phyloP scores from a whole-genome alignment of 2,888 invertebrate species.

The Megaustenia siamemsis region DNA sequence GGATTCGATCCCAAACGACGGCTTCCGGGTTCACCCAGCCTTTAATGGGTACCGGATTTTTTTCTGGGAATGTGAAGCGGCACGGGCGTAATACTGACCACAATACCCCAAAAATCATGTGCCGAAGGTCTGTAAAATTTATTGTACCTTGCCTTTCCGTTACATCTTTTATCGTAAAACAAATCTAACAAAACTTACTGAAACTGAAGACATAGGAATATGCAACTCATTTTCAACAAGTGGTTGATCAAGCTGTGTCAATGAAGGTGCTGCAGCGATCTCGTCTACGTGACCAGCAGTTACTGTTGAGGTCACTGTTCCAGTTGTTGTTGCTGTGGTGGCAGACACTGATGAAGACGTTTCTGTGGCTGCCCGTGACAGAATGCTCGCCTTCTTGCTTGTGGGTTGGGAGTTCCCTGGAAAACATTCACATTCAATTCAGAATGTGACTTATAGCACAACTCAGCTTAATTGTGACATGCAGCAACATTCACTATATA shows the following conservation, averaged over 20 bases:
- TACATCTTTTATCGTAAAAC: too few species aligned
- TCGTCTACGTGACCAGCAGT: background rate
- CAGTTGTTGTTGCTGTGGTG: constrained; percentile 24
- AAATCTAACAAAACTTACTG: background rate
- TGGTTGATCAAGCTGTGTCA: background rate
- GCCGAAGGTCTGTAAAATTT: too few species aligned
- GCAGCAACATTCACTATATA: too few species aligned
- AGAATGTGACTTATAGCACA: too few species aligned
- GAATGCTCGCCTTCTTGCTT: constrained; percentile 52
- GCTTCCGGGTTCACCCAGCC: too few species aligned
- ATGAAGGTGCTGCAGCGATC: background rate
- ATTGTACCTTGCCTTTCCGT: too few species aligned
- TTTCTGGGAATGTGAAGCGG: too few species aligned
- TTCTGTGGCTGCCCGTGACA: constrained; percentile 49
- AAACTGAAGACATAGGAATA: background rate
- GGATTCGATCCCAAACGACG: too few species aligned
- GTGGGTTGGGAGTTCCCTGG: constrained; percentile 49
- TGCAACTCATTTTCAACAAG: constrained; percentile 1
- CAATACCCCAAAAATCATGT: too few species aligned
- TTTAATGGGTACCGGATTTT: too few species aligned
- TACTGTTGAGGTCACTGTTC: background rate
- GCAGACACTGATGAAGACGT: constrained; percentile 31
- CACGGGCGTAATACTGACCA: too few species aligned
- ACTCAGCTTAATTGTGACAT: too few species aligned
- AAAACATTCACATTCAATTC: background rate